A percentile compares a stretch with the other conserved stretches of the same genome.
Evolutionary conservation across 2,797 vertebrate species (phyloP).

Genomic region (Hoplostethus mediterraneus): DNA sequence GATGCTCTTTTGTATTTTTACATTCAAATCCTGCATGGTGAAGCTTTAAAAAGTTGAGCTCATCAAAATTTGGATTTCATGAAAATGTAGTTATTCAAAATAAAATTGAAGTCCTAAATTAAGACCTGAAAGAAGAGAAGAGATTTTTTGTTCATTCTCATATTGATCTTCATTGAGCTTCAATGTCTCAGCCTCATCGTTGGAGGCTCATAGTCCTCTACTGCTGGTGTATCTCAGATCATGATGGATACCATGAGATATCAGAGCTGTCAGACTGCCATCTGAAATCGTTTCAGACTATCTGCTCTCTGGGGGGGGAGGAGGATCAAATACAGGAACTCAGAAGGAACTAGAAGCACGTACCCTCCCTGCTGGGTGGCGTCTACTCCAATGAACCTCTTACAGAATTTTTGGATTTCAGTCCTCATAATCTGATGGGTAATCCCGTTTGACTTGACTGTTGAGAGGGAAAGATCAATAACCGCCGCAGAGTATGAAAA

Average conservation of each 20-base stretch:
- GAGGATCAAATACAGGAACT: conserved; percentile 15
- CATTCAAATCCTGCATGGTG: no score
- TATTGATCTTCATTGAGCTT: conserved; percentile 10
- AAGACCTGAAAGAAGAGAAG: no score
- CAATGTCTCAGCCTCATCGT: conserved; percentile 30
- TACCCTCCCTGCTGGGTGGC: not conserved
- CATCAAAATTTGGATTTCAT: no score
- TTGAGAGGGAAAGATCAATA: conserved; percentile 54
- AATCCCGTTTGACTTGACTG: conserved; percentile 53
- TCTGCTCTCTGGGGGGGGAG: not conserved
- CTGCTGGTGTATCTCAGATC: conserved; percentile 34
- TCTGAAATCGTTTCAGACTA: conserved; percentile 34
- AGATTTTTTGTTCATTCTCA: no score
- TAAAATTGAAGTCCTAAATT: no score
- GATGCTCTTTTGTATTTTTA: no score
- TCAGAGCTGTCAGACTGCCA: not conserved
- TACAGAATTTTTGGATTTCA: conserved; percentile 1
- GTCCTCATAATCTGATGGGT: conserved; percentile 34
- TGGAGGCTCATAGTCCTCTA: conserved; percentile 26
- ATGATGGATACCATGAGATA: conserved; percentile 12
- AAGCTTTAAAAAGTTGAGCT: no score
- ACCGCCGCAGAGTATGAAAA: conserved; percentile 35
- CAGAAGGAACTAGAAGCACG: not conserved
- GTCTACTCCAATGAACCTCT: conserved; percentile 22
- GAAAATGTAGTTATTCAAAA: no score